These are phyloP conservation scores for Hypsopygia costalis DNA, from an alignment of 2,888 invertebrate species.

Conservation along the genomic window DNA sequence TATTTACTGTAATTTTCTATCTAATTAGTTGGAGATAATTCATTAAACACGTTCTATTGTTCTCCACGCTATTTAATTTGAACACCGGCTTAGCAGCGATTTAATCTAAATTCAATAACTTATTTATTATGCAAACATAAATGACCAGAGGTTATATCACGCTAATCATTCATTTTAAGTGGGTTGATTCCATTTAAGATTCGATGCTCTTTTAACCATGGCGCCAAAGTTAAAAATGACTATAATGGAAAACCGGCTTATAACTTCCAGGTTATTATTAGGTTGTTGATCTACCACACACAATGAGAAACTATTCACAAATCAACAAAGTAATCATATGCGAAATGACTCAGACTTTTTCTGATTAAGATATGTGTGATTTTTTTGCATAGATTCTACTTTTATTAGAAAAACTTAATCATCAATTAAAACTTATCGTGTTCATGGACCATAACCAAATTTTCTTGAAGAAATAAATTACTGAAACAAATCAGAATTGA, in stretches of 20 bases:
- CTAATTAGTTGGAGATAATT: not conserved
- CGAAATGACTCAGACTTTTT: slow-evolving; percentile 2
- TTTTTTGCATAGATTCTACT: slow-evolving; percentile 7
- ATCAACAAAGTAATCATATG: not conserved
- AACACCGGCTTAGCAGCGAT: too few relatives aligned
- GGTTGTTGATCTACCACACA: slow-evolving; percentile 7
- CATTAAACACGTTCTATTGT: not conserved
- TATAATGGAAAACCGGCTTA: slow-evolving; percentile 1
- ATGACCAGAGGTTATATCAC: too few relatives aligned
- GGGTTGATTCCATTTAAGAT: not conserved
- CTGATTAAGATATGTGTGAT: not conserved
- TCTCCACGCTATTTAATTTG: too few relatives aligned
- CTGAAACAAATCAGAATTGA: slow-evolving; percentile 52
- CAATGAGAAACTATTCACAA: slow-evolving; percentile 5
- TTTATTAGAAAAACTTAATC: slow-evolving; percentile 23
- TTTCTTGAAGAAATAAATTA: slow-evolving; percentile 42
- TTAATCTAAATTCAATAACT: too few relatives aligned
- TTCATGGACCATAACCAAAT: slow-evolving; percentile 54
- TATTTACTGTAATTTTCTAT: not conserved
- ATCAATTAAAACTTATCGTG: slow-evolving; percentile 49
- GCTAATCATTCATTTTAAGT: not conserved
- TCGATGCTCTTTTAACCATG: not conserved
- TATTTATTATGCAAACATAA: too few relatives aligned
- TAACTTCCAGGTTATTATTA: slow-evolving; percentile 5
- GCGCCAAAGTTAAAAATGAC: not conserved